phyloP scores from a whole-genome alignment of 2,797 vertebrate genomes.

The Fistularia tabacaria region DNA sequence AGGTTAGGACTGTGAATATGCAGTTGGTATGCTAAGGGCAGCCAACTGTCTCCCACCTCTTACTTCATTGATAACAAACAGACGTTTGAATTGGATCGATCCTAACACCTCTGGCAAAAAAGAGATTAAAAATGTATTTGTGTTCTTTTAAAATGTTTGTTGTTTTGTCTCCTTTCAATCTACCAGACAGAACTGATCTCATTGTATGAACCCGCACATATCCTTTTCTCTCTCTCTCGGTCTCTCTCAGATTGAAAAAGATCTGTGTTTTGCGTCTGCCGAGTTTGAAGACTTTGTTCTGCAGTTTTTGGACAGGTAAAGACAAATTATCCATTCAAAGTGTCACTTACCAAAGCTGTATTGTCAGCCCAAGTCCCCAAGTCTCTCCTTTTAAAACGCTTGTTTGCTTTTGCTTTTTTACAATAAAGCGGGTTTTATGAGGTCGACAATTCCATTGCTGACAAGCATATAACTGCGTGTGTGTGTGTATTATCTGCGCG shows the following conservation, averaged over 20 bases:
- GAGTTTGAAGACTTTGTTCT: conserved; percentile 98
- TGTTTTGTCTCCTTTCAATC: not conserved
- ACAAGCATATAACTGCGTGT: conserved; percentile 20
- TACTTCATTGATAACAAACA: no score
- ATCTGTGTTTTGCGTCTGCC: conserved; percentile 92
- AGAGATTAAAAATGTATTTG: no score
- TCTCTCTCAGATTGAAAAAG: conserved; percentile 73
- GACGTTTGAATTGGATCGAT: no score
- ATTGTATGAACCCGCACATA: not conserved
- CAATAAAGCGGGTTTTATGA: conserved; percentile 1
- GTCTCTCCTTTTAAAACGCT: conserved; percentile 10
- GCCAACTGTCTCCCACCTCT: no score
- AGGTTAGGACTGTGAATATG: no score
- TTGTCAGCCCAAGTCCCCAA: conserved; percentile 30
- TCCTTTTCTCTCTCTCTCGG: conserved; percentile 11
- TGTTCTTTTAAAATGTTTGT: not conserved
- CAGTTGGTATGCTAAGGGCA: no score
- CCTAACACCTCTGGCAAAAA: no score
- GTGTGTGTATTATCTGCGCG: conserved; percentile 16
- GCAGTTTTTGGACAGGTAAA: conserved; percentile 96
- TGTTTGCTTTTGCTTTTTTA: conserved; percentile 9
- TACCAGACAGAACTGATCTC: not conserved
- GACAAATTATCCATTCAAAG: conserved; percentile 45
- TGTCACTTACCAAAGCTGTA: conserved; percentile 42
- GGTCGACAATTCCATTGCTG: conserved; percentile 41